A percentile compares a stretch with the other conserved stretches of the same genome.
Conservation (phyloP, 2,113 vertebrate genomes). For the Pagrus major region DNA sequence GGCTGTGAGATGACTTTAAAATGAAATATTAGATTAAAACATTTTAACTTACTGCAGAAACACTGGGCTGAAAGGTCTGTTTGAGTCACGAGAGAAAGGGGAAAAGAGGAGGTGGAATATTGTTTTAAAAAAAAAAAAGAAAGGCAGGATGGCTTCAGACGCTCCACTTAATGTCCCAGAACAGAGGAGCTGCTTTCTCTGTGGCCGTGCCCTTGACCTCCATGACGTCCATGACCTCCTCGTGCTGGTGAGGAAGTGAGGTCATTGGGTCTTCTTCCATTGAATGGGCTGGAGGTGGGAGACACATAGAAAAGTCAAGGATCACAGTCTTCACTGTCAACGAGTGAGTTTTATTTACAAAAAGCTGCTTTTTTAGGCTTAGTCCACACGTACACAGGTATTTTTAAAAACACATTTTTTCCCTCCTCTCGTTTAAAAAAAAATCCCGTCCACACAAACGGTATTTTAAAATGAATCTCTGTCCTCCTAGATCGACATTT, state of each 20-base stretch:
- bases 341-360: too few species aligned
- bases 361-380: too few species aligned
- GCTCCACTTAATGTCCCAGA: slow-evolving; percentile 75
- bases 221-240: slow-evolving; percentile 12
- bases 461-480: too few species aligned
- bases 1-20: not conserved
- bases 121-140: not conserved
- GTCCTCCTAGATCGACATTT: too few species aligned
- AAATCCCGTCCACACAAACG: too few species aligned
- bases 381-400: too few species aligned
- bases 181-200: slow-evolving; percentile 54
- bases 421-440: too few species aligned
- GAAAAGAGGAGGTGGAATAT: slow-evolving; percentile 14
- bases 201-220: slow-evolving; percentile 42
- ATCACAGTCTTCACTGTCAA: too few species aligned
- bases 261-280: slow-evolving; percentile 44
- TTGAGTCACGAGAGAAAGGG: not conserved
- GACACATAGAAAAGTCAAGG: not conserved
- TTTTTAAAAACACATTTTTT: too few species aligned
- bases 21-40: not conserved
- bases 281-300: slow-evolving; percentile 14
- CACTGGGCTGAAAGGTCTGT: not conserved
- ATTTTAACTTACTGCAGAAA: not conserved
- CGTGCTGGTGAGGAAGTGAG: slow-evolving; percentile 38
- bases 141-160: slow-evolving; percentile 50